Evolutionary conservation across 2,888 invertebrate genomes (phyloP), one percentile per base, ranked within the genome.

Genomic region (Galeruca laticollis): DNA sequence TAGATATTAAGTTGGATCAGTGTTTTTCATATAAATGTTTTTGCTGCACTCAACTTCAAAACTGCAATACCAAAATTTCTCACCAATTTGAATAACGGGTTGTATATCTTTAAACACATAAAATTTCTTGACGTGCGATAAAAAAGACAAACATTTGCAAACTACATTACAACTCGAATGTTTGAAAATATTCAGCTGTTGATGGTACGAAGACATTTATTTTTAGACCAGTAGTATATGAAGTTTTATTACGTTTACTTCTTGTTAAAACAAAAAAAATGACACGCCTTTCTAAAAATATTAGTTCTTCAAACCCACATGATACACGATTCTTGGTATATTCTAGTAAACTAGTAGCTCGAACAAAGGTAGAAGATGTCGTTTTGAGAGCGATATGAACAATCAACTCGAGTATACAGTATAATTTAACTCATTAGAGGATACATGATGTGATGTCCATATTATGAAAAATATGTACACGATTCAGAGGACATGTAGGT

Each of bases 241-340:
- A n/a, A 52, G 52, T 52, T 52, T 54, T 54, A 54, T 54, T 54
- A 54, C 26, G 54, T 54, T 54, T 15, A 54, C 54, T 51, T 51
- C 51, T 54, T 13, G 54, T 26, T 54, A n/a, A 21, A 54, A 54
- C 31, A 15, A 54, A 54, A 40, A 54, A 54, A n/a, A 54, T 21
- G 54, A 54, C 31, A 54, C n/a, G 54, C 26, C 54, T 54, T 54
- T 54, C 54, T 54, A 54, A 54, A 54, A 54, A 54, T 54, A 54
- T 54, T 54, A 54, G 13, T n/a, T 5, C n/a, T 26, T 31, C 15
- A 33, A 26, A 54, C 33, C 33, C 33, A 54, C 8, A 31, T 54
- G 26, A 54, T 10, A 18, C 11, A 15, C n/a, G 54, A 31, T 40
- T 40, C 40, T 40, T 40, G n/a, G 40, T 40, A n/a, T 40, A n/a